Percentiles rank a stretch among this genome's conserved stretches.
Evolutionary conservation across 1,140 invertebrate genomes (phyloP).

Genomic region (Drosophila willistoni): DNA sequence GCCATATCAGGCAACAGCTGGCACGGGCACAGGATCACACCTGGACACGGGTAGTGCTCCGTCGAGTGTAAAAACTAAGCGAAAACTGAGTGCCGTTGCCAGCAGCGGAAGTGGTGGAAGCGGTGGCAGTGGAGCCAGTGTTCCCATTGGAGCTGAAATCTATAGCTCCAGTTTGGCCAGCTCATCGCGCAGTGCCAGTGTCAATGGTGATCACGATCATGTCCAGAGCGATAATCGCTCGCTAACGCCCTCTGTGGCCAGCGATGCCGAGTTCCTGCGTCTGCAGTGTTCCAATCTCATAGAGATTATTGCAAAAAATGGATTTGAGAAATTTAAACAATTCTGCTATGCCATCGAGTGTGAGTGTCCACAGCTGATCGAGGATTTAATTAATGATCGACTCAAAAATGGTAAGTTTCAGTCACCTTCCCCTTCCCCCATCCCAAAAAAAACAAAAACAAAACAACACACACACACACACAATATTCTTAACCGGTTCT

Average conservation of each 20-base stretch:
- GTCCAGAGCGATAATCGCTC: conserved; percentile 75
- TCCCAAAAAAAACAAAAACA: neutral
- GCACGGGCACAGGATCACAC: conserved; percentile 21
- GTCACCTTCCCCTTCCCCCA: neutral
- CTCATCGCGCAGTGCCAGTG: conserved; percentile 74
- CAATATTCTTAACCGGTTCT: conserved; percentile 56
- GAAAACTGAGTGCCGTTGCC: conserved; percentile 72
- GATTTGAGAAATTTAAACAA: conserved; percentile 85
- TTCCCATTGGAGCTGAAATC: conserved; percentile 30
- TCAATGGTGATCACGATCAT: conserved; percentile 72
- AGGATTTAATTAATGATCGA: conserved; percentile 84
- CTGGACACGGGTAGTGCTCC: conserved; percentile 68
- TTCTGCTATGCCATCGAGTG: conserved; percentile 85
- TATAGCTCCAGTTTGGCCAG: conserved; percentile 60
- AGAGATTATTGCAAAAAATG: conserved; percentile 84
- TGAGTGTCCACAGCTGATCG: conserved; percentile 84
- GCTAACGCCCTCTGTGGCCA: conserved; percentile 69
- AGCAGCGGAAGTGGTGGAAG: conserved; percentile 65
- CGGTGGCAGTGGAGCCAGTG: conserved; percentile 56
- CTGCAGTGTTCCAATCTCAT: conserved; percentile 83
- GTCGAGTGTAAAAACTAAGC: conserved; percentile 60
- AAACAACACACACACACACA: conserved; percentile 3
- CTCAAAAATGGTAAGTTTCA: conserved; percentile 79
- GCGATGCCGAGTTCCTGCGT: conserved; percentile 73
- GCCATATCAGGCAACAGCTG: conserved; percentile 43